Evolutionary conservation across 2,797 vertebrate species (phyloP).

Genomic region (Mionectes olivaceus): DNA sequence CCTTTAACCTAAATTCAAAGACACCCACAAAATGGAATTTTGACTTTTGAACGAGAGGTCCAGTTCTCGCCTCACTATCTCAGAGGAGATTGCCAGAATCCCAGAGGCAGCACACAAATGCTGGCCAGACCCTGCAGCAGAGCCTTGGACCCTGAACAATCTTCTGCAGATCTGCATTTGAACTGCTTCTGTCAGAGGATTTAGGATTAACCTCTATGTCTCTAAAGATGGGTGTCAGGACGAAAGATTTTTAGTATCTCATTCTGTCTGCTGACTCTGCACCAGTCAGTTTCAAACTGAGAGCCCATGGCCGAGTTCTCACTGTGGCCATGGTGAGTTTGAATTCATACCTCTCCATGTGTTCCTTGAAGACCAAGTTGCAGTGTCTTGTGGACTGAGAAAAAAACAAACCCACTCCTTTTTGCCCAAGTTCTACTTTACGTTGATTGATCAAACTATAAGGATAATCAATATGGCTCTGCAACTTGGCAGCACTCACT

Average conservation of each 20-base stretch:
- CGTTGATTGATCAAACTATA: neutral
- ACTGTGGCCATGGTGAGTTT: neutral
- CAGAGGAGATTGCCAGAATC: neutral
- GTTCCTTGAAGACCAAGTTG: neutral
- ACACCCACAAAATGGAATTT: neutral
- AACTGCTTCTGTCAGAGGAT: neutral
- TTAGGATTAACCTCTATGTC: neutral
- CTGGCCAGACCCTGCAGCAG: neutral
- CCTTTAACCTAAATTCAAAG: neutral
- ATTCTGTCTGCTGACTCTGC: neutral
- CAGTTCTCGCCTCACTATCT: fast-evolving
- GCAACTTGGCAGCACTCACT: neutral
- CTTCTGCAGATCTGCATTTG: neutral
- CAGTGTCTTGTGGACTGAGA: neutral
- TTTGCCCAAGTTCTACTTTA: neutral
- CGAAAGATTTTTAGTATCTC: neutral
- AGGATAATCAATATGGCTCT: neutral
- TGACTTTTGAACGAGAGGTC: neutral
- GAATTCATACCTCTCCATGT: neutral
- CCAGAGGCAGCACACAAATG: neutral
- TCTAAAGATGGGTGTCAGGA: neutral
- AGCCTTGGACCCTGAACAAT: neutral
- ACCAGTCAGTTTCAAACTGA: neutral
- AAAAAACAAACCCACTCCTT: neutral
- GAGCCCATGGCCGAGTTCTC: neutral